phyloP scores from a whole-genome alignment of 1,140 invertebrate species.

The Ridgeia piscesae region DNA sequence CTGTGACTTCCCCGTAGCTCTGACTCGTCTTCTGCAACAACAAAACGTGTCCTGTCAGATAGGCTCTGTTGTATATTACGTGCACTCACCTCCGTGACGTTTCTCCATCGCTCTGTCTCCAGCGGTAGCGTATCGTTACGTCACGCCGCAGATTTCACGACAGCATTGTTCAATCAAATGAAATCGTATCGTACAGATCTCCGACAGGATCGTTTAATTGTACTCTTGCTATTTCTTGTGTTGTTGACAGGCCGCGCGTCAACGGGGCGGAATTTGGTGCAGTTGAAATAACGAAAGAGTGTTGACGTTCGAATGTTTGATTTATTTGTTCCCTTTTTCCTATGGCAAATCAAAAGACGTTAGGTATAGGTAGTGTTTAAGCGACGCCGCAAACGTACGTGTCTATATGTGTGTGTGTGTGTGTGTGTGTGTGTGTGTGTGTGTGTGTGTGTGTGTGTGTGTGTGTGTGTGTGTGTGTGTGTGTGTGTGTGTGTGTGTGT shows the following conservation, averaged over 20 bases:
- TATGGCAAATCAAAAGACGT: too few species aligned
- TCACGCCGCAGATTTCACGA: not conserved
- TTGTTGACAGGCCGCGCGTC: not conserved
- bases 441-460: too few species aligned
- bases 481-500: too few species aligned
- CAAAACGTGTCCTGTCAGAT: not conserved
- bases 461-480: too few species aligned
- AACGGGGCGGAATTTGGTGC: not conserved
- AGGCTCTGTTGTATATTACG: not conserved
- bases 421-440: too few species aligned
- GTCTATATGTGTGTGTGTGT: too few species aligned
- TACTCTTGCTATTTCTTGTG: not conserved
- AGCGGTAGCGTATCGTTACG: not conserved
- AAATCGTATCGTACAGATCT: not conserved
- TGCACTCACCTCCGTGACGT: not conserved
- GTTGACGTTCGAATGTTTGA: too few species aligned
- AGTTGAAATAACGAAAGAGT: not conserved
- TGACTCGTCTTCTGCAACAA: not conserved
- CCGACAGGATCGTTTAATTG: not conserved
- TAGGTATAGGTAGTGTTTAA: too few species aligned
- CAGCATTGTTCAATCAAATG: not conserved
- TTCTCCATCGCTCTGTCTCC: not conserved
- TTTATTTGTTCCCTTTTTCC: too few species aligned
- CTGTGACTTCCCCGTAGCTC: not conserved
- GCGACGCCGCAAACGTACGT: too few species aligned